Conservation (phyloP, 2,888 invertebrate genomes). For the Hermaeophaga mercurialis region DNA sequence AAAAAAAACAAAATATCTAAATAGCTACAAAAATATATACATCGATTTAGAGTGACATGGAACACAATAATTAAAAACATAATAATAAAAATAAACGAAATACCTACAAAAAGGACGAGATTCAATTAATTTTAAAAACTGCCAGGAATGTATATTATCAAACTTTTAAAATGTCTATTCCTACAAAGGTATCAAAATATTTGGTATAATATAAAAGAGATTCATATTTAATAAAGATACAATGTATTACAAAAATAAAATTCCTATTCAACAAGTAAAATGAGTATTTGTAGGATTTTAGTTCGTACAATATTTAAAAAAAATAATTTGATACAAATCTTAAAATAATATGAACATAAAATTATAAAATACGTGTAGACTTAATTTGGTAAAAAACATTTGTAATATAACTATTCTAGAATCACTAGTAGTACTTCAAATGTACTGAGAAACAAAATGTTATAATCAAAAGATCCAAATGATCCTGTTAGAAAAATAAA, state of each 20-base stretch:
- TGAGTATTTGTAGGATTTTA: not conserved
- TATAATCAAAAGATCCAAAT: no score
- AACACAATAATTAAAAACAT: slow-evolving; percentile 14
- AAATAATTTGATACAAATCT: not conserved
- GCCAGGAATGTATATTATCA: not conserved
- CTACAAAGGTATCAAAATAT: slow-evolving; percentile 14
- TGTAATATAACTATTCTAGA: no score
- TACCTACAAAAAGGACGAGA: not conserved
- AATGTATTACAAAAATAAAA: no score
- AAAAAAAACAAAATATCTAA: slow-evolving; percentile 13
- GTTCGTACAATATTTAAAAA: not conserved
- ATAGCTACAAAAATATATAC: slow-evolving; percentile 22
- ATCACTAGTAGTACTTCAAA: no score
- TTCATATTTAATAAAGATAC: no score
- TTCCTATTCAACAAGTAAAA: no score
- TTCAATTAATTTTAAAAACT: not conserved
- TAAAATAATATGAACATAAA: no score
- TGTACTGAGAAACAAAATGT: no score
- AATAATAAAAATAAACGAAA: slow-evolving; percentile 2
- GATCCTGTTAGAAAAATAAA: no score
- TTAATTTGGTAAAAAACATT: no score
- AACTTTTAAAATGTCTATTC: not conserved
- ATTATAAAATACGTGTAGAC: no score
- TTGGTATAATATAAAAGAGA: not conserved
- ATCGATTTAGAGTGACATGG: slow-evolving; percentile 11